Base-by-base conservation (phyloP, 2,797 vertebrate genomes). In the Florisuga fusca region DNA sequence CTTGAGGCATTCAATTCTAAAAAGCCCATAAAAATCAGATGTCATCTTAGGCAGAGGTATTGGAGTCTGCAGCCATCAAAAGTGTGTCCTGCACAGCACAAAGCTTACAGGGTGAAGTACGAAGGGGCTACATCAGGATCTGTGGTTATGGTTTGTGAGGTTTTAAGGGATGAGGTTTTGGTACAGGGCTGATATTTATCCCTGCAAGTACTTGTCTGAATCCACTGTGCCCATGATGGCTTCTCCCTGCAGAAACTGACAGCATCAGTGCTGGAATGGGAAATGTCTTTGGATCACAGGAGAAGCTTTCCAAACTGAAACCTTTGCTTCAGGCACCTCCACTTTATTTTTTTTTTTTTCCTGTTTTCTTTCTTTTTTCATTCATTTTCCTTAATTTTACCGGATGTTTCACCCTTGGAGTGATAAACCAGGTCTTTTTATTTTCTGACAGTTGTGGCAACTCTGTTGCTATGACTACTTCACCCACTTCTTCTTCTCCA, bases 401-500 rank as follows among this genome's bases (percentile, higher is more conserved):
- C 82, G 87, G 84, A 67, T 82, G 36, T 93, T 94, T 89, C 62
- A 54, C 79, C 90, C 64, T 90, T 53, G 27, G 68, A 90, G 33
- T 78, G 89, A 78, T 59, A 88, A 95, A 29, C 48, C 34, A 67
- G 58, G 16, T 85, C 62, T 84, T 74, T 62, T 78, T 75, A n/a
- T 81, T 81, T 81, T 45, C 87, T 62, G 76, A 48, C 80, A 72
- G 29, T 87, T 94, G 81, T 94, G 73, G 64, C 91, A 87, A 69
- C 74, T 95, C 93, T 1, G 90, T 96, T 95, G 89, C 87, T 79
- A 76, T 95, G 93, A 63, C 89, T 82, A 27, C 78, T 66, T 84
- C 69, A 90, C 73, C 90, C 57, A 18, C 27, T 87, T 73, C 61
- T 43, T 83, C 46, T 69, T 66, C 74, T 57, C 4, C 1, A 12